These are phyloP conservation scores for Peromyscus nudipes DNA, from an alignment of 2,797 vertebrate genomes.

Conservation along the genomic window DNA sequence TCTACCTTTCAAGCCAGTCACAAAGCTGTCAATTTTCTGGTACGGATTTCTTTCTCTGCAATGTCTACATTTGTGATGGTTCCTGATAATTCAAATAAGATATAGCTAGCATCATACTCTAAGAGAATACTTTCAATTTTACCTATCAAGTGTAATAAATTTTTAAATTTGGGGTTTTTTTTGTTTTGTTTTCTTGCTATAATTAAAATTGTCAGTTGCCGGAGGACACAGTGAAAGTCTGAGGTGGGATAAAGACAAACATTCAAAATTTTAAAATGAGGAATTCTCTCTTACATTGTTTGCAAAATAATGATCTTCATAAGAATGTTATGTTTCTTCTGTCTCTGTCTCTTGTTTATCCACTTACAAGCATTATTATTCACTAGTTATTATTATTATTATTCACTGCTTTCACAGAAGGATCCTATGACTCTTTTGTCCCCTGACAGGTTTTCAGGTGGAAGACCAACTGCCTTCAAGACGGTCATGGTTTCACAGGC, in stretches of 20 bases:
- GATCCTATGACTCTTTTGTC: background rate
- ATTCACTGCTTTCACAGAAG: background rate
- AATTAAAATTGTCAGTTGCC: conserved; percentile 67
- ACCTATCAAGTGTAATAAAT: conserved; percentile 65
- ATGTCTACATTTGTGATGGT: conserved; percentile 80
- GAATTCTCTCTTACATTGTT: conserved; percentile 47
- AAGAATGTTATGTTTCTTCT: background rate
- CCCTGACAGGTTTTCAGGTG: background rate
- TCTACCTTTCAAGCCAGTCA: conserved; percentile 82
- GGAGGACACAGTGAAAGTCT: background rate
- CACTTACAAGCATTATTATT: background rate
- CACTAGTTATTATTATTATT: background rate
- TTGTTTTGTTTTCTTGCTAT: conserved; percentile 19
- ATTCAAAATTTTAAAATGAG: background rate
- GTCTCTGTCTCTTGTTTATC: background rate
- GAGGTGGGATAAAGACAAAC: conserved; percentile 14
- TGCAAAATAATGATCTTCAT: conserved; percentile 64
- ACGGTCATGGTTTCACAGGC: background rate
- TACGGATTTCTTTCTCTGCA: conserved; percentile 77
- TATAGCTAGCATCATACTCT: conserved; percentile 66
- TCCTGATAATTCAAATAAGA: conserved; percentile 81
- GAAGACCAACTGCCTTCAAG: background rate
- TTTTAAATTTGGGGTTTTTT: conserved; percentile 39
- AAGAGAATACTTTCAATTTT: conserved; percentile 76
- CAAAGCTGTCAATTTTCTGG: conserved; percentile 86